Base-by-base conservation (phyloP, 2,797 vertebrate genomes). In the Phataginus tetradactyla region DNA sequence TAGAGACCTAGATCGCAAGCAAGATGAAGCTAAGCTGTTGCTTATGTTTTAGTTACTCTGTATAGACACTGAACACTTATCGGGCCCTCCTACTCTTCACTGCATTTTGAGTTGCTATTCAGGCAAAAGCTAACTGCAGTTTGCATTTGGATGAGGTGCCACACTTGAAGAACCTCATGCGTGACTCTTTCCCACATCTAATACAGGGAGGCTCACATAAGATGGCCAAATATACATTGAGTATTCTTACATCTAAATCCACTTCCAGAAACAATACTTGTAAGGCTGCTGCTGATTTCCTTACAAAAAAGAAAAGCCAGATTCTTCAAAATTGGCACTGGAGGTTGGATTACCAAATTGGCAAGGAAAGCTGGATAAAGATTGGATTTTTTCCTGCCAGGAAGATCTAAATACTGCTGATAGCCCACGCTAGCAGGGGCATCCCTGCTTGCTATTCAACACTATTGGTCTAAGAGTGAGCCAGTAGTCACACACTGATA, bases 1-100 rank as follows among this genome's bases (percentile, higher is more conserved):
- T 90, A 81, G 42, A 92, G 80, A 51, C 32, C 80, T 90, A 53
- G 37, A 57, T 34, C 59, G 66, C 49, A 80, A 94, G 53, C 57
- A 88, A 59, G 81, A 81, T 63, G 57, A 94, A 86, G 69, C 37
- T 94, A 49, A 90, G 78, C 66, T 59, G 2, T 72, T 90, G 69
- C 78, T 94, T 64, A 55, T 27, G 81, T 97, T 90, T 75, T 11
- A 63, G 29, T 78, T 84, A 74, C 5, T 25, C 20, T 68, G 17
- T 20, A 13, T 87, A 72, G 94, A 96, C 39, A 85, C 4, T 23
- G 55, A 86, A 81, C 32, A 66, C 42, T 51, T 71, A 71, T 5
- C 49, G 11, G 45, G 27, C 55, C 37, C 11, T 45, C 87, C 49
- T 86, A 21, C 18, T 72, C 13, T 80, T 90, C 69, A 75, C 63